phyloP scores from a whole-genome alignment of 2,888 invertebrate species.

The Callyntrura sp. region DNA sequence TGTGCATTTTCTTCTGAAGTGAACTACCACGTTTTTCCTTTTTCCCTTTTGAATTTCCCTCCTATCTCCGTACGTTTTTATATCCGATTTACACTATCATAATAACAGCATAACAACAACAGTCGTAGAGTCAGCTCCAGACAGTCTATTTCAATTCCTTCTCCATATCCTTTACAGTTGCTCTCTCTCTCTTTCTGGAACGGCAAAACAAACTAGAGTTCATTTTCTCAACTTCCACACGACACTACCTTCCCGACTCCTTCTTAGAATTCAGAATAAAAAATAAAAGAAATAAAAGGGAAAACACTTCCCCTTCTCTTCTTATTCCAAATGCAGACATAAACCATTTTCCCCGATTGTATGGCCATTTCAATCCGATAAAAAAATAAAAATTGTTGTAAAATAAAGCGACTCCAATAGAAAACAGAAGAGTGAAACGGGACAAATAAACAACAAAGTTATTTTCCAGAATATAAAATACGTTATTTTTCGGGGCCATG shows the following conservation, averaged over 20 bases:
- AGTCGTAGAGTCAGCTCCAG: constrained; percentile 22
- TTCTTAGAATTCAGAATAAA: constrained; percentile 21
- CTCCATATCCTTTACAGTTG: constrained; percentile 11
- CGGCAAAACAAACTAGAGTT: constrained; percentile 2
- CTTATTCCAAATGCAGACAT: constrained; percentile 65
- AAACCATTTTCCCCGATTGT: constrained; percentile 75
- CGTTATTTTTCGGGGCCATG: constrained; percentile 46
- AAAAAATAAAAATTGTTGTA: constrained; percentile 69
- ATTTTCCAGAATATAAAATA: constrained; percentile 43
- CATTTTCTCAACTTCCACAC: constrained; percentile 13
- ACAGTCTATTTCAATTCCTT: constrained; percentile 63
- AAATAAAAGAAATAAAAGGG: constrained; percentile 1
- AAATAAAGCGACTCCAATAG: constrained; percentile 67
- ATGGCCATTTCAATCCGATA: constrained; percentile 73
- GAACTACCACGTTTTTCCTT: constrained; percentile 19
- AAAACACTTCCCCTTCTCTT: constrained; percentile 54
- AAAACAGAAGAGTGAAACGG: background rate
- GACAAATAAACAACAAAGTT: constrained; percentile 61
- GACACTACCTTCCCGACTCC: too few relatives aligned
- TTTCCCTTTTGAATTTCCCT: too few relatives aligned
- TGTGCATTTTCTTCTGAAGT: constrained; percentile 52
- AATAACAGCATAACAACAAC: constrained; percentile 36
- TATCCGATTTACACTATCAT: constrained; percentile 65
- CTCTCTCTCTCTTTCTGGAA: too few relatives aligned
- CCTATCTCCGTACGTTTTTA: too few relatives aligned